Conservation (phyloP, 2,113 vertebrate species). For the Callithrix jacchus region DNA sequence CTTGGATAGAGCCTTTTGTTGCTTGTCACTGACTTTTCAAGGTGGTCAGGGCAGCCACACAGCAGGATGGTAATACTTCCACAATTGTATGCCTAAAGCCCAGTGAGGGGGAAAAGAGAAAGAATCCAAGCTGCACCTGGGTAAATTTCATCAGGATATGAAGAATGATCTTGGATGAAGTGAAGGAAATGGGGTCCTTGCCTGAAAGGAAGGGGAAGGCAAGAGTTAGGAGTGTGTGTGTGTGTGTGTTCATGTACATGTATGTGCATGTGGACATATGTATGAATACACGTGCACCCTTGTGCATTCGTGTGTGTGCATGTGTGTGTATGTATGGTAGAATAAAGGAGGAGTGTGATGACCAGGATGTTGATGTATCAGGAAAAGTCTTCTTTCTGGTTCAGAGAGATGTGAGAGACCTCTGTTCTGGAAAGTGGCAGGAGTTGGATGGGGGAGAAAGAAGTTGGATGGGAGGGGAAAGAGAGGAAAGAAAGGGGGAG, state of each 20-base stretch:
- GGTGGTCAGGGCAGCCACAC: background rate
- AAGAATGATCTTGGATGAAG: background rate
- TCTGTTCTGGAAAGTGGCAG: background rate
- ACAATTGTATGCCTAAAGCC: accelerated
- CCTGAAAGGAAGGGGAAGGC: background rate
- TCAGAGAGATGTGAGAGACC: background rate
- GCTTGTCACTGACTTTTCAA: background rate
- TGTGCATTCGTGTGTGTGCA: background rate
- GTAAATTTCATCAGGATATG: background rate
- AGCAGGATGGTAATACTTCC: background rate
- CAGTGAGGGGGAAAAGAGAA: accelerated
- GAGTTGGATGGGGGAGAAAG: background rate
- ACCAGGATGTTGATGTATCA: background rate
- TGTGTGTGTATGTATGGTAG: background rate
- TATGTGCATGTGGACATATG: background rate
- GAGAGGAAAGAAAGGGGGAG: too few relatives aligned
- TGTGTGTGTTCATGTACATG: accelerated
- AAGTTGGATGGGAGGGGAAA: background rate
- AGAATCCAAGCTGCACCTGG: background rate
- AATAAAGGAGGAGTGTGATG: background rate
- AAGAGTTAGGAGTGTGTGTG: background rate
- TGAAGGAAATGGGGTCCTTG: background rate
- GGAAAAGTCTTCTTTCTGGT: background rate
- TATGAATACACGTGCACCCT: too few relatives aligned
- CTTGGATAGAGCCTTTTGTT: background rate